phyloP scores from a whole-genome alignment of 2,888 invertebrate genomes.

The Cetonia aurata region DNA sequence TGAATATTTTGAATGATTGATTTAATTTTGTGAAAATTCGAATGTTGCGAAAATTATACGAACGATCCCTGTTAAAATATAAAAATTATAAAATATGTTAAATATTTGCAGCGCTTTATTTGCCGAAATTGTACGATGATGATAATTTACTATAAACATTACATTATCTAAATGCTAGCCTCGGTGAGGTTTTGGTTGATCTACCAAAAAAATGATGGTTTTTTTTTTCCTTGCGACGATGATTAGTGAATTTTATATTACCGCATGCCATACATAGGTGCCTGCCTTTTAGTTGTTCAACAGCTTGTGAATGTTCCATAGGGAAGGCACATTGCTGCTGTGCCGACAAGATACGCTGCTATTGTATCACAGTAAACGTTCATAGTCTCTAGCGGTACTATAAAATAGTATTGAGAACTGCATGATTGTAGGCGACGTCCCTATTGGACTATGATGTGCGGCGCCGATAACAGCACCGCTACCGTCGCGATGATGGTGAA shows the following conservation, averaged over 20 bases:
- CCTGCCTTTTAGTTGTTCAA: constrained; percentile 66
- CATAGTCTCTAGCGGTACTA: constrained; percentile 58
- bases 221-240: neutral
- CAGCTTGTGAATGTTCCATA: constrained; percentile 66
- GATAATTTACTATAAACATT: too few relatives aligned
- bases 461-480: constrained; percentile 91
- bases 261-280: constrained; percentile 61
- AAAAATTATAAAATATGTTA: too few relatives aligned
- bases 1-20: too few relatives aligned
- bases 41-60: too few relatives aligned
- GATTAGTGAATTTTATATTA: constrained; percentile 9
- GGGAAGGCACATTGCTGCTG: constrained; percentile 65
- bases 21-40: too few relatives aligned
- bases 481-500: constrained; percentile 95
- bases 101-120: too few relatives aligned
- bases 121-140: too few relatives aligned
- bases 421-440: constrained; percentile 51
- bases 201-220: constrained; percentile 3
- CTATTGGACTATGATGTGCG: constrained; percentile 95
- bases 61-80: too few relatives aligned
- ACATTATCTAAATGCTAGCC: neutral
- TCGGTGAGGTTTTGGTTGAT: constrained; percentile 2
- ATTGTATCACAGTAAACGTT: constrained; percentile 67
- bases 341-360: constrained; percentile 65
- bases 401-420: constrained; percentile 54